Evolutionary conservation across 2,888 invertebrate species (phyloP).

Genomic region (Micropterix aruncella): DNA sequence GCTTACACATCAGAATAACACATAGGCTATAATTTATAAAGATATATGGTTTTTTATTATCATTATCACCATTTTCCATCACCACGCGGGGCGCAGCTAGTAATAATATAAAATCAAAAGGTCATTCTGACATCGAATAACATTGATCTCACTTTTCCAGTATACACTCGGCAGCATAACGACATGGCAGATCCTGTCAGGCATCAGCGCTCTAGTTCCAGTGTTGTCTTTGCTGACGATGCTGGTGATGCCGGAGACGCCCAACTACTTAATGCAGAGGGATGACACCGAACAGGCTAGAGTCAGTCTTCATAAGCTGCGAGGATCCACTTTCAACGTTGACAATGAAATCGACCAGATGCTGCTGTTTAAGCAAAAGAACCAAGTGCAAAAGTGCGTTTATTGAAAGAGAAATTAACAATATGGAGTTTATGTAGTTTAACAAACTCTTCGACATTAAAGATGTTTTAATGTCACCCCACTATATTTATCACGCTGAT

Average conservation of each 20-base stretch:
- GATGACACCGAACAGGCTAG: constrained; percentile 44
- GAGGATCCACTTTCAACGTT: constrained; percentile 46
- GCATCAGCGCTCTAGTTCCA: constrained; percentile 45
- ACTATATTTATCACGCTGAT: too few species aligned
- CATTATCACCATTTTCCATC: too few species aligned
- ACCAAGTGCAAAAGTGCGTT: constrained; percentile 42
- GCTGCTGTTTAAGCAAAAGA: constrained; percentile 44
- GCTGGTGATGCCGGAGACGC: constrained; percentile 55
- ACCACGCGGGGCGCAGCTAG: too few species aligned
- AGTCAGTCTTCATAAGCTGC: constrained; percentile 38
- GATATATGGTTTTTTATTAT: too few species aligned
- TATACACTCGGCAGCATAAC: constrained; percentile 45
- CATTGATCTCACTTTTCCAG: constrained; percentile 26
- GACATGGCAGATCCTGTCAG: constrained; percentile 49
- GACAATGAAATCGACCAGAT: constrained; percentile 46
- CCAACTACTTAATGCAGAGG: constrained; percentile 51
- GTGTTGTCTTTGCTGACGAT: constrained; percentile 43
- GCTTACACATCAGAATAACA: too few species aligned
- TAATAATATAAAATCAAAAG: not conserved
- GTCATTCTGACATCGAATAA: not conserved
- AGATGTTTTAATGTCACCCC: too few species aligned
- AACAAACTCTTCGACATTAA: too few species aligned
- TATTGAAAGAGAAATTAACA: too few species aligned
- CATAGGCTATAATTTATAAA: too few species aligned
- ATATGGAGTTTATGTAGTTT: too few species aligned